Conservation (phyloP, 2,888 invertebrate species). For the Romanomermis culicivorax region DNA sequence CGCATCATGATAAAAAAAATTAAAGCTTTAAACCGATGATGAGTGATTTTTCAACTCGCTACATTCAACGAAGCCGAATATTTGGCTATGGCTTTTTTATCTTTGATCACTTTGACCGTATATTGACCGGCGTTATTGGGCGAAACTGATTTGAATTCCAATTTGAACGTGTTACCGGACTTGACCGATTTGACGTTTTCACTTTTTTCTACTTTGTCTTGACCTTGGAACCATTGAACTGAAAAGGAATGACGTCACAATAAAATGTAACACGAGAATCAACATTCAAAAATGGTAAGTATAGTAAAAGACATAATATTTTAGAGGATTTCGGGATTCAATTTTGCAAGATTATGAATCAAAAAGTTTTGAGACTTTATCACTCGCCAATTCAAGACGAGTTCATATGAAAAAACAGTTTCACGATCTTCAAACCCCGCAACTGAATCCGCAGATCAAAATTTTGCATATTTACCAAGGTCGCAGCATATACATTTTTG, state of each 20-base stretch:
- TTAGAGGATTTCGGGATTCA: not conserved
- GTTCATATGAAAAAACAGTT: no score
- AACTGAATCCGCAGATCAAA: no score
- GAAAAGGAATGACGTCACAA: slow-evolving; percentile 12
- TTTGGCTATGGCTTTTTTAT: slow-evolving; percentile 23
- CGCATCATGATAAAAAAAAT: no score
- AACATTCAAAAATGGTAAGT: not conserved
- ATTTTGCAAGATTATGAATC: not conserved
- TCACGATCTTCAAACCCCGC: no score
- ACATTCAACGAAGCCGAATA: slow-evolving; percentile 16
- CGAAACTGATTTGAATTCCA: slow-evolving; percentile 17
- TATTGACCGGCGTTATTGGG: slow-evolving; percentile 12
- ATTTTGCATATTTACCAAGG: no score
- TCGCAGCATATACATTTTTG: no score
- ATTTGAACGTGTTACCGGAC: slow-evolving; percentile 22
- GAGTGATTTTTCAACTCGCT: no score
- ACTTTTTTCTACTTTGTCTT: slow-evolving; percentile 21
- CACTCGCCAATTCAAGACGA: no score
- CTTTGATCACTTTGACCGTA: slow-evolving; percentile 22
- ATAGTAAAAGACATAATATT: no score
- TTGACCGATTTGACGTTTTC: slow-evolving; percentile 22
- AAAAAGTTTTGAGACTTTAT: no score
- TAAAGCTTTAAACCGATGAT: no score
- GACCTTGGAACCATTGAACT: slow-evolving; percentile 16
- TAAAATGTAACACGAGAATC: not conserved